A percentile compares a stretch with the other conserved stretches of the same genome.
Evolutionary conservation across 2,888 invertebrate species (phyloP).

Genomic region (Cantharis rustica): DNA sequence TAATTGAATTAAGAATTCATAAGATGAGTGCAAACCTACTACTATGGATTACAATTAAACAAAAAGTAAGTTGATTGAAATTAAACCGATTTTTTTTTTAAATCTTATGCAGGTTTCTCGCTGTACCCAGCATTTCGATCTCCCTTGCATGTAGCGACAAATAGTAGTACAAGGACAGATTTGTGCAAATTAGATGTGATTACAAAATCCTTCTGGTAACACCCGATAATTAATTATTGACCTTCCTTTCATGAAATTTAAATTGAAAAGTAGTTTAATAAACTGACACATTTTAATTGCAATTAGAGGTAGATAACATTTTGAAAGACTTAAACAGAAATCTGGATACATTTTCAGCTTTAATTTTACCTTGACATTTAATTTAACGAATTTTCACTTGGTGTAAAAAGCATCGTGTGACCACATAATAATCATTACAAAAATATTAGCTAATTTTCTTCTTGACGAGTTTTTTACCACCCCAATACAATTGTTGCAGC

Average conservation of each 20-base stretch:
- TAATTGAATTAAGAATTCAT: not conserved
- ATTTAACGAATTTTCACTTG: not conserved
- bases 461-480: not conserved
- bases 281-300: not conserved
- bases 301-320: not conserved
- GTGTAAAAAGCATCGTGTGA: not conserved
- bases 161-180: not conserved
- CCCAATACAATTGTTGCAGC: not conserved
- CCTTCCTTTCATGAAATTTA: not conserved
- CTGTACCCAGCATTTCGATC: not conserved
- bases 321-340: not conserved
- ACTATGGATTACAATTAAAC: not conserved
- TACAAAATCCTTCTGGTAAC: not conserved
- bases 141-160: not conserved
- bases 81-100: not conserved
- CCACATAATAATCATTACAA: not conserved
- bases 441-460: not conserved
- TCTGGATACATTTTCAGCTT: not conserved
- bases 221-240: not conserved
- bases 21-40: not conserved
- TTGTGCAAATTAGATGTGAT: not conserved
- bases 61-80: not conserved
- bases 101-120: not conserved
- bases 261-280: not conserved
- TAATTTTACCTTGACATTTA: not conserved